These are phyloP conservation scores for Pseudomyrmex gracilis DNA, from an alignment of 1,140 invertebrate species.

Conservation along the genomic window DNA sequence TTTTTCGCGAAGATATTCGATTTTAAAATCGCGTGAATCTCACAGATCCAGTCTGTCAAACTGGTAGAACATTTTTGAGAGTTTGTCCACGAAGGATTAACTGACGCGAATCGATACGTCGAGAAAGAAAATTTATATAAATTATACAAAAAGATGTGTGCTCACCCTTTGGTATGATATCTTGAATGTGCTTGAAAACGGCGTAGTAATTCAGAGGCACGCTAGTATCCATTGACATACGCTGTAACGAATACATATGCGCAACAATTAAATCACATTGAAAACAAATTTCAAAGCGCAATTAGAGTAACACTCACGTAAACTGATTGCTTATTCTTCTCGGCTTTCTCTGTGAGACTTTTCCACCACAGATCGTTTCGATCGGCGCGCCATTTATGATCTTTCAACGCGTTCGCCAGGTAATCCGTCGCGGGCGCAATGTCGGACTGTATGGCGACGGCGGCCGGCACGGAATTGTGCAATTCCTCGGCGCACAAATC, in stretches of 20 bases:
- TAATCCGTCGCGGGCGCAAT: slow-evolving; percentile 89
- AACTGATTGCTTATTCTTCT: slow-evolving; percentile 86
- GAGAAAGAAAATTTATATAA: background rate
- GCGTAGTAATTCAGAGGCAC: slow-evolving; percentile 97
- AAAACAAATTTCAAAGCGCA: background rate
- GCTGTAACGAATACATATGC: slow-evolving; percentile 76
- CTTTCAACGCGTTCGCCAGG: slow-evolving; percentile 83
- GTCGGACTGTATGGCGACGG: slow-evolving; percentile 93
- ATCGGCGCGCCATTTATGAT: slow-evolving; percentile 81
- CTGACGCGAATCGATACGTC: too few relatives aligned
- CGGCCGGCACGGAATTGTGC: slow-evolving; percentile 93
- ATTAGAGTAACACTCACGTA: slow-evolving; percentile 78
- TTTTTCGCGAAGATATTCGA: too few relatives aligned
- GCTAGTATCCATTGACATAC: slow-evolving; percentile 88
- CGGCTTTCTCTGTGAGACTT: slow-evolving; percentile 85
- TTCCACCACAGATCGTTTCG: slow-evolving; percentile 87
- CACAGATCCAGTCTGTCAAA: too few relatives aligned
- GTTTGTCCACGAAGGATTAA: too few relatives aligned
- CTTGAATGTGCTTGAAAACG: slow-evolving; percentile 93
- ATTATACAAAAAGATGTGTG: slow-evolving; percentile 10
- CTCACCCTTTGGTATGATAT: slow-evolving; percentile 88
- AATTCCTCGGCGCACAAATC: slow-evolving; percentile 96
- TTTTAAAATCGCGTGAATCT: too few relatives aligned
- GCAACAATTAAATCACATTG: slow-evolving; percentile 21
- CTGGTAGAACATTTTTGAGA: too few relatives aligned